Evolutionary conservation across 2,888 invertebrate species (phyloP).

Genomic region (Drosophila borealis): DNA sequence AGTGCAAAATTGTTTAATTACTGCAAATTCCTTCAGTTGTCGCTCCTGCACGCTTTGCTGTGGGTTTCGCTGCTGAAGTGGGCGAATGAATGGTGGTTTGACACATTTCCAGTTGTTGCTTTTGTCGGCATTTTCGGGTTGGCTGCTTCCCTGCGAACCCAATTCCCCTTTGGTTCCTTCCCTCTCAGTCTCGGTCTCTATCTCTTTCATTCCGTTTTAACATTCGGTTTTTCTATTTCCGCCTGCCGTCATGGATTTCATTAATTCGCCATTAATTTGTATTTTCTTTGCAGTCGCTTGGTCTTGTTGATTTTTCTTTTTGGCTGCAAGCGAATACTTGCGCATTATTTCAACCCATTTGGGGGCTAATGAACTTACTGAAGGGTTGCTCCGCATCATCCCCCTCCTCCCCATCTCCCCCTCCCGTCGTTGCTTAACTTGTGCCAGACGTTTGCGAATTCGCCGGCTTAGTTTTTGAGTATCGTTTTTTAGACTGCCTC

Average conservation of each 20-base stretch:
- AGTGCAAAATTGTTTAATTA: constrained; percentile 76
- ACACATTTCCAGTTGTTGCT: constrained; percentile 75
- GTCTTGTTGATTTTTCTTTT: constrained; percentile 69
- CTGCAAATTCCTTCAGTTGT: constrained; percentile 76
- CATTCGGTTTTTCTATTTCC: constrained; percentile 24
- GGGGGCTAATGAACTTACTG: constrained; percentile 75
- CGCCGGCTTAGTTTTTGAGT: constrained; percentile 67
- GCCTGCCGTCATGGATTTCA: constrained; percentile 68
- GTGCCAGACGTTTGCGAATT: constrained; percentile 53
- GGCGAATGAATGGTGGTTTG: constrained; percentile 60
- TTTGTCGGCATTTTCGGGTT: constrained; percentile 68
- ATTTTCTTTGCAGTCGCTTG: constrained; percentile 73
- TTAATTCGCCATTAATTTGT: constrained; percentile 80
- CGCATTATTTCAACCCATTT: constrained; percentile 79
- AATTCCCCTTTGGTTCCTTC: constrained; percentile 17
- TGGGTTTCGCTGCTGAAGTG: constrained; percentile 44
- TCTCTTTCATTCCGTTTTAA: constrained; percentile 30
- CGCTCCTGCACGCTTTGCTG: constrained; percentile 61
- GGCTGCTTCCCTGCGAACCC: constrained; percentile 52
- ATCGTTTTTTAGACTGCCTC: constrained; percentile 50
- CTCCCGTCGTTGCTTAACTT: constrained; percentile 26
- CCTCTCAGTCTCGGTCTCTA: constrained; percentile 4
- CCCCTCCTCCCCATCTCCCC: background rate
- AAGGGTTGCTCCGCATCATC: constrained; percentile 47
- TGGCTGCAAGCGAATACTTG: constrained; percentile 49